These are phyloP conservation scores for Chrysina gloriosa DNA, from an alignment of 2,888 invertebrate genomes.

Conservation along the genomic window DNA sequence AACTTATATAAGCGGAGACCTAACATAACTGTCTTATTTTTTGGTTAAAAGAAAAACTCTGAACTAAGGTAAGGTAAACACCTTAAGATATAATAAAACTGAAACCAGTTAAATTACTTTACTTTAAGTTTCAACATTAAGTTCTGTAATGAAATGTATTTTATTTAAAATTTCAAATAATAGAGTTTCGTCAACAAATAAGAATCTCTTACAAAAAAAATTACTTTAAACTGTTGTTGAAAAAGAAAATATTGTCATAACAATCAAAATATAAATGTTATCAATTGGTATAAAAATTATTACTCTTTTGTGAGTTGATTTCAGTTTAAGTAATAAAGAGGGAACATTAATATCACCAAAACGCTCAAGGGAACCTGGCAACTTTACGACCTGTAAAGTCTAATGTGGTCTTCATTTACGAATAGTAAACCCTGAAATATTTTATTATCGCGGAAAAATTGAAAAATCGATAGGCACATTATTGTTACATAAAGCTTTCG, in stretches of 20 bases:
- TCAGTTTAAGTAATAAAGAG: conserved; percentile 16
- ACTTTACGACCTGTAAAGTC: conserved; percentile 26
- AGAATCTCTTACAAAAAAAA: neutral
- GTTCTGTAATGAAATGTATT: no score
- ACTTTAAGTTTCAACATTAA: no score
- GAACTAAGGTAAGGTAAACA: no score
- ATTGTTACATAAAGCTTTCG: conserved; percentile 12
- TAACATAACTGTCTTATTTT: no score
- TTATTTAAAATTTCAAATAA: neutral
- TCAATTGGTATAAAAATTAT: conserved; percentile 31
- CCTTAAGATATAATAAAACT: no score
- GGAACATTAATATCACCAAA: conserved; percentile 7
- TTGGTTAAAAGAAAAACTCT: no score
- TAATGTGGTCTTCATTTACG: conserved; percentile 29
- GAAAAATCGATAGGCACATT: conserved; percentile 28
- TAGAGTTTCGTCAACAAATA: neutral
- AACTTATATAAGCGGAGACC: no score
- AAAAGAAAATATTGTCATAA: neutral
- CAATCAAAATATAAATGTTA: conserved; percentile 2
- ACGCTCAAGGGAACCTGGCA: conserved; percentile 2
- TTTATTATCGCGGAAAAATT: conserved; percentile 27
- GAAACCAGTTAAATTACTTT: no score
- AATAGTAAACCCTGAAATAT: conserved; percentile 23
- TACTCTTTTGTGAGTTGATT: conserved; percentile 17
- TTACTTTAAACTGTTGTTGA: neutral